A percentile compares a stretch with the other conserved stretches of the same genome.
These are phyloP conservation scores for Leptinotarsa undecemlineata DNA, from an alignment of 1,140 invertebrate genomes.

Conservation along the genomic window DNA sequence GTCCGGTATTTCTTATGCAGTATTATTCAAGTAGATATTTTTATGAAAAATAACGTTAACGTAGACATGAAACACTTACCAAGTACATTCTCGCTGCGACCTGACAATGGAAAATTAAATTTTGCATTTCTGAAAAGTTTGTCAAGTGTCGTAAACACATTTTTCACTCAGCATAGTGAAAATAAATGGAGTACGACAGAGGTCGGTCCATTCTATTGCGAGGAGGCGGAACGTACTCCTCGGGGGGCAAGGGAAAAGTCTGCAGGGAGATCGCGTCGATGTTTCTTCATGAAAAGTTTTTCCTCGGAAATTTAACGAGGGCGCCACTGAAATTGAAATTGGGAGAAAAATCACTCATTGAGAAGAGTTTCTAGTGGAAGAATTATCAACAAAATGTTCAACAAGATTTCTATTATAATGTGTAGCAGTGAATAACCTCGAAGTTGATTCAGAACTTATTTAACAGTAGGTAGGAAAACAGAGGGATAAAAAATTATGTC, in stretches of 20 bases:
- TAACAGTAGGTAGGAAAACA: too few relatives aligned
- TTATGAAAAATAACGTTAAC: background rate
- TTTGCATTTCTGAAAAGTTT: conserved; percentile 27
- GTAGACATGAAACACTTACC: background rate
- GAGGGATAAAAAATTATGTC: too few relatives aligned
- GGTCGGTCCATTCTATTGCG: conserved; percentile 27
- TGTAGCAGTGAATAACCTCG: too few relatives aligned
- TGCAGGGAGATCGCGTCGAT: conserved; percentile 22
- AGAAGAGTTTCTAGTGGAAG: background rate
- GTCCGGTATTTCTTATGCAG: too few relatives aligned
- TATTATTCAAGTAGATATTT: too few relatives aligned
- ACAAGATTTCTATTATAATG: too few relatives aligned
- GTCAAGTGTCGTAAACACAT: conserved; percentile 28
- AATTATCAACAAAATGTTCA: too few relatives aligned
- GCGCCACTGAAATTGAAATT: background rate
- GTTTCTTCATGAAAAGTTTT: conserved; percentile 28
- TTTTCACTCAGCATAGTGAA: conserved; percentile 27
- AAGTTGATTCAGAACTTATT: too few relatives aligned
- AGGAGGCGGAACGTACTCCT: conserved; percentile 23
- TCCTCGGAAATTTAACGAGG: background rate
- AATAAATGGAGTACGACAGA: conserved; percentile 30
- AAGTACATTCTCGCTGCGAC: background rate
- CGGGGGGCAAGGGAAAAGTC: conserved; percentile 10
- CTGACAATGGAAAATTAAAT: conserved; percentile 28
- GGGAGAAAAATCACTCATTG: conserved; percentile 1